These are phyloP conservation scores for Crenichthys baileyi DNA, from an alignment of 2,797 vertebrate genomes.

Conservation along the genomic window DNA sequence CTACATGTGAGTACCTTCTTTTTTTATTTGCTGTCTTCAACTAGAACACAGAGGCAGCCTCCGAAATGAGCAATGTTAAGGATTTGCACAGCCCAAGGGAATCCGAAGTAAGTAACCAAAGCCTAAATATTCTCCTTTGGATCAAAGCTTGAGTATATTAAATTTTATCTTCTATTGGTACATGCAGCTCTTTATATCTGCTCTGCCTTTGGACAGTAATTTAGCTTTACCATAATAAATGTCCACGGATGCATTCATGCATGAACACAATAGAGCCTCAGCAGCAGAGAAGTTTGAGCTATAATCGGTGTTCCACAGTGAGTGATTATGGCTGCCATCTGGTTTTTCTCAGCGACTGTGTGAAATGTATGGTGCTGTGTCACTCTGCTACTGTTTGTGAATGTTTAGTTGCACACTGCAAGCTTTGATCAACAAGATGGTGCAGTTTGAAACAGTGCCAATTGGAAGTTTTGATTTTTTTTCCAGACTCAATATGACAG, in stretches of 20 bases:
- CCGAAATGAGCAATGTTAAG: fast-evolving
- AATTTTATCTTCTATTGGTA: background rate
- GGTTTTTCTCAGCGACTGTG: background rate
- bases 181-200: background rate
- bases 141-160: background rate
- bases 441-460: background rate
- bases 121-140: background rate
- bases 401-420: background rate
- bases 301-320: conserved; percentile 12
- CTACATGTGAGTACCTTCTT: background rate
- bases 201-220: background rate
- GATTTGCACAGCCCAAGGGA: fast-evolving
- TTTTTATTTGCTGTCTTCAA: conserved; percentile 1
- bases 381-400: background rate
- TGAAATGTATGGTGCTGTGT: background rate
- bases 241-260: conserved; percentile 7
- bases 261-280: background rate
- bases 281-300: background rate
- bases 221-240: background rate
- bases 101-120: conserved; percentile 16
- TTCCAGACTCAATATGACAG: too few relatives aligned
- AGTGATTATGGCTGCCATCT: conserved; percentile 16
- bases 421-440: conserved; percentile 26
- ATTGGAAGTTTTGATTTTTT: too few relatives aligned
- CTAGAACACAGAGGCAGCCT: conserved; percentile 2